Evolutionary conservation across 2,797 vertebrate genomes (phyloP), one percentile per base, ranked within the genome.

Genomic region (Nasua narica): DNA sequence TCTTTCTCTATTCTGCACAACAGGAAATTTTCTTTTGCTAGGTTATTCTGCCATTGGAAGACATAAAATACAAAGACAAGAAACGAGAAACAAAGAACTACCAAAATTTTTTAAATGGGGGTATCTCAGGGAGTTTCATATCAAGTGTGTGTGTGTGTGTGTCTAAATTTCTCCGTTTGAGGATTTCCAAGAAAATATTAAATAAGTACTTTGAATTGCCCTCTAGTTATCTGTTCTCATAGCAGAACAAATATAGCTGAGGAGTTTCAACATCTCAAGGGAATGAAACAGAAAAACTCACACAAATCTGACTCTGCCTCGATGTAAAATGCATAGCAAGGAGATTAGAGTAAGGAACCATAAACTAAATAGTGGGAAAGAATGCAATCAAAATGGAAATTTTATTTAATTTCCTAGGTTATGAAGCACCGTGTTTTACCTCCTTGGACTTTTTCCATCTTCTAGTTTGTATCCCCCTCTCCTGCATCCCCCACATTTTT

Each of bases 111-210:
- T 35, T 35, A 74, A 84, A 48, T 74, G 72, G 27, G 5, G 92
- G 21, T 85, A 90, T 70, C 37, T 43, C 70, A 69, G 60, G 65
- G 27, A 93, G n/a, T 82, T 90, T 94, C 35, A 23, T 83, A 78
- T 48, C n/a, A 87, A 6, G 46, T 48, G 46, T 43, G 43, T 43
- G 43, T 43, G 48, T 12, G 48, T 25, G 56, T 27, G 29, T 32
- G 29, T 95, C 58, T 94, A 91, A 92, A 96, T 77, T 84, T 52
- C n/a, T 82, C 60, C n/a, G 72, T 90, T 93, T 93, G 72, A 90
- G 52, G 48, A 92, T 91, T 95, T 96, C 79, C 60, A 95, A 96
- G 70, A 92, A 97, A 96, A 91, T 52, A 84, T 69, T 88, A 95
- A 78, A 76, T 83, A 89, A 97, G 27, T 58, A 91, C 86, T 96